These are phyloP conservation scores for Tridacna gigas DNA, from an alignment of 2,888 invertebrate genomes.

Conservation along the genomic window DNA sequence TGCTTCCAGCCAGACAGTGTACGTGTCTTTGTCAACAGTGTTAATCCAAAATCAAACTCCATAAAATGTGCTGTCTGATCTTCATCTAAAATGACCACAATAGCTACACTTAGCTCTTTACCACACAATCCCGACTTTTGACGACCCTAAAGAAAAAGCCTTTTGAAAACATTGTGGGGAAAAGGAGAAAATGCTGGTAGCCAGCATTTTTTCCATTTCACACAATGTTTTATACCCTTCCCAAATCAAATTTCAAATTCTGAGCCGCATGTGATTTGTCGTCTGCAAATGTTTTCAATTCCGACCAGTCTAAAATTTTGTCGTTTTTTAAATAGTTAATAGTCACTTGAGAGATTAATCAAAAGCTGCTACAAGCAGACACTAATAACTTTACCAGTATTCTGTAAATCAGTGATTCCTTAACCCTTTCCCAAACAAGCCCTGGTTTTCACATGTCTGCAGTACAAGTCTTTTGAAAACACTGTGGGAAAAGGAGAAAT, in stretches of 20 bases:
- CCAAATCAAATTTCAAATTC: no score
- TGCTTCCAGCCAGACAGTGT: no score
- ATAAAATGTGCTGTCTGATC: not conserved
- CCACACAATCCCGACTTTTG: not conserved
- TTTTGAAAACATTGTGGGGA: conserved; percentile 1
- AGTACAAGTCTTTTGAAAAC: not conserved
- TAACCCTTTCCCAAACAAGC: not conserved
- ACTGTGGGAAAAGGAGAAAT: not conserved
- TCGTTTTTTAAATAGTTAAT: no score
- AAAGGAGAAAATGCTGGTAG: not conserved
- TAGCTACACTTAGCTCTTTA: not conserved
- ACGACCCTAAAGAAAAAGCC: not conserved
- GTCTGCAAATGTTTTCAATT: no score
- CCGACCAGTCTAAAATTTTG: no score
- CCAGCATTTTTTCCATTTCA: not conserved
- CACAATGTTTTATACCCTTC: not conserved
- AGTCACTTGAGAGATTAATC: no score
- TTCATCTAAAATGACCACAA: not conserved
- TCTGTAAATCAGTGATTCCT: not conserved
- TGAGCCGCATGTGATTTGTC: no score
- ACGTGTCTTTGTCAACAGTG: no score
- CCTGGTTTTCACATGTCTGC: not conserved
- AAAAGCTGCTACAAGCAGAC: no score
- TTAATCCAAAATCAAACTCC: no score
- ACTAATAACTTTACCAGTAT: no score